Percentiles rank a stretch among this genome's conserved stretches.
Conservation (phyloP, 2,888 invertebrate genomes). For the Thera obeliscata region DNA sequence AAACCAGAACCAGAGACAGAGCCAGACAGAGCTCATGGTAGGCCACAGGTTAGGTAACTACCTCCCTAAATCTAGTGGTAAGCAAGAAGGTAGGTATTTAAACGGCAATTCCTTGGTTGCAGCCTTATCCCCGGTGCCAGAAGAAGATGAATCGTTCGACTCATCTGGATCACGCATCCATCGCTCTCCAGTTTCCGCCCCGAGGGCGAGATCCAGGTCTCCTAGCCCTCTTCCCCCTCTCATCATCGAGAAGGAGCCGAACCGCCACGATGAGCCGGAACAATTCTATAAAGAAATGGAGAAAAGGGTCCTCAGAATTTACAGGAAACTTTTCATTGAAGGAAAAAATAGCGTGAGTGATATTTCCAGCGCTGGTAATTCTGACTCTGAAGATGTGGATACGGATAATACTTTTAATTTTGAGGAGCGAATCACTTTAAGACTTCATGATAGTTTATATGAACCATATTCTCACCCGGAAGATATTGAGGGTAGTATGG, state of each 20-base stretch:
- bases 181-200: background rate
- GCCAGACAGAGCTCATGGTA: too few species aligned
- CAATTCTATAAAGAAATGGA: slow-evolving; percentile 49
- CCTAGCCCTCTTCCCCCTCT: slow-evolving; percentile 51
- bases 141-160: slow-evolving; percentile 15
- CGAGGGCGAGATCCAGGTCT: slow-evolving; percentile 18
- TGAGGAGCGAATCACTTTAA: background rate
- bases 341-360: slow-evolving; percentile 11
- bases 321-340: slow-evolving; percentile 48
- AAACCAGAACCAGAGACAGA: too few species aligned
- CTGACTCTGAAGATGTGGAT: background rate
- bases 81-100: too few species aligned
- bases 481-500: background rate
- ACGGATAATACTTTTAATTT: too few species aligned
- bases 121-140: slow-evolving; percentile 12
- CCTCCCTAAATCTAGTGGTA: too few species aligned
- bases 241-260: slow-evolving; percentile 49
- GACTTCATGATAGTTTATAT: too few species aligned
- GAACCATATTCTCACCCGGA: too few species aligned
- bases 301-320: slow-evolving; percentile 44
- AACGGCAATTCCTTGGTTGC: background rate
- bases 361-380: background rate
- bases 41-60: too few species aligned
- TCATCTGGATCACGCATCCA: background rate
- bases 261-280: slow-evolving; percentile 50